A percentile compares a stretch with the other conserved stretches of the same genome.
Evolutionary conservation across 2,888 invertebrate genomes (phyloP).

Genomic region (Drosophila stalkeri): DNA sequence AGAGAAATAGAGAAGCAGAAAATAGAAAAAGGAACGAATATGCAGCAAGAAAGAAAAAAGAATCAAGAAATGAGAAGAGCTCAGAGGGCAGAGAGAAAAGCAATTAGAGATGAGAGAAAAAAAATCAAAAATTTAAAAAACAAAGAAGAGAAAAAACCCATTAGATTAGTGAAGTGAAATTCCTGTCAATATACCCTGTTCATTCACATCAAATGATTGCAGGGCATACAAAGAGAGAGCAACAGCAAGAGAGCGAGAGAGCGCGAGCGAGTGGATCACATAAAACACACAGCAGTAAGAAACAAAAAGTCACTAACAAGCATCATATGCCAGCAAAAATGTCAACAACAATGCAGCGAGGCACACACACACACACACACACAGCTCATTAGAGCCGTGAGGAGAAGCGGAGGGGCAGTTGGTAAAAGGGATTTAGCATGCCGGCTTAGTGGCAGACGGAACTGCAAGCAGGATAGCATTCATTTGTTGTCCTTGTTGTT

Average conservation of each 20-base stretch:
- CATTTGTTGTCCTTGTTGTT: conserved; percentile 68
- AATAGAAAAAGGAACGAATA: neutral
- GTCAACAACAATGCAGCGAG: conserved; percentile 75
- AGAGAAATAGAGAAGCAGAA: too few relatives aligned
- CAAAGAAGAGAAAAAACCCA: neutral
- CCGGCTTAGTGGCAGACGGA: conserved; percentile 76
- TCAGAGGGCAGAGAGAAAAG: too few relatives aligned
- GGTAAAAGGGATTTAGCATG: conserved; percentile 65
- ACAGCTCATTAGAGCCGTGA: conserved; percentile 72
- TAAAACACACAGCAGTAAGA: conserved; percentile 61
- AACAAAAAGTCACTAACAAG: conserved; percentile 78
- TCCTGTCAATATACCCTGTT: neutral
- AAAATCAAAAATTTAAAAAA: too few relatives aligned
- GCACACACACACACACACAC: conserved; percentile 16
- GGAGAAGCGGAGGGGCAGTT: conserved; percentile 22
- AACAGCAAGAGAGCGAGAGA: neutral
- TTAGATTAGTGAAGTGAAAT: neutral
- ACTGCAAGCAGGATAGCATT: conserved; percentile 75
- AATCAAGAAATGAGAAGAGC: too few relatives aligned
- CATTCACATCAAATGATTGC: accelerated
- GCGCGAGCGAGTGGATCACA: conserved; percentile 40
- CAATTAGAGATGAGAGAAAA: too few relatives aligned
- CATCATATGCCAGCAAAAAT: conserved; percentile 81
- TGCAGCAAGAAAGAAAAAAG: neutral
- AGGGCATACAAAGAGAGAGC: neutral